Base-by-base conservation (phyloP, 2,888 invertebrate species). In the Apamea monoglypha region DNA sequence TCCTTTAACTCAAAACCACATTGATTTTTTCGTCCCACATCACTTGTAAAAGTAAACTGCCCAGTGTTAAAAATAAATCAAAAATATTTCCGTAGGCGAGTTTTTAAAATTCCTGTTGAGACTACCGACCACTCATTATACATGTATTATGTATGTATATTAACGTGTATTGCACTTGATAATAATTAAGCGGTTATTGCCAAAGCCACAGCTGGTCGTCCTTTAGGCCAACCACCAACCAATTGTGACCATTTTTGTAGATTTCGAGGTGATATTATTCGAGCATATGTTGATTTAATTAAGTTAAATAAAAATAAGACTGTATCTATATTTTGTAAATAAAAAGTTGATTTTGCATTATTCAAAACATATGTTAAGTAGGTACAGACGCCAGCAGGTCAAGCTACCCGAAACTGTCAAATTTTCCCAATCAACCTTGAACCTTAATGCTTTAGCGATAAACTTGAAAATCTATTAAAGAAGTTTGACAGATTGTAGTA, bases 201-300 rank as follows among this genome's bases (percentile, higher is more conserved):
- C 71, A 84, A 81, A 72, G 53, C 25, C 18, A 66, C 14, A 36
- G 25, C n/a, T 18, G 47, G 80, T 74, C 78, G 67, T 61, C 76
- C 82, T 80, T 76, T 66, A 63, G 29, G 71, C 29, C 76, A 47
- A 67, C 64, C 14, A 32, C 50, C 18, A n/a, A 16, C 25, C 40
- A 50, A 61, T 70, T 74, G 53, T 71, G 77, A 64, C 86, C 74
- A 82, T 84, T 74, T 80, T 74, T n/a, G 85, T 74, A 76, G 18
- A 29, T 64, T 74, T 72, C 78, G 76, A 86, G 86, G 85, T 76
- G 70, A 74, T 18, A 25, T 47, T 1, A 53, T 32, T 32, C 36
- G 53, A 50, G 12, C 8, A 61, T 18, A 66, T 12, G 56, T 25
- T 36, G 18, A 29, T 66, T 68, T 72, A 72, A 70, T 78, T 78